Evolutionary conservation across 1,140 invertebrate genomes (phyloP).

Genomic region (Hetaerina americana): DNA sequence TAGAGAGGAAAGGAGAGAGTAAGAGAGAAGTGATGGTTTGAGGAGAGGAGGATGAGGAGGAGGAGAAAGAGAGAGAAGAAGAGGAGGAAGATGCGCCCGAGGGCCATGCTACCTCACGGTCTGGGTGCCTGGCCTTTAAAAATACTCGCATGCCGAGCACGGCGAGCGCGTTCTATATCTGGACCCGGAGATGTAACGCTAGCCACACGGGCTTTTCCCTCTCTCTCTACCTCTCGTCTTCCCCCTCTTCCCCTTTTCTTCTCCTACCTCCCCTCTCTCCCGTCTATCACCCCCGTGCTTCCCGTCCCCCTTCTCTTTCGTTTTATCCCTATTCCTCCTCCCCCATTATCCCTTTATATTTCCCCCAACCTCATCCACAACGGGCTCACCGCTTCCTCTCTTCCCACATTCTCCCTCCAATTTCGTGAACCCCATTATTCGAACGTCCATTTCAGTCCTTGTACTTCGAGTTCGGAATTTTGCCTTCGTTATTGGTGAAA

Average conservation of each 20-base stretch:
- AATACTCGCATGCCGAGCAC: neutral
- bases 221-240: conserved; percentile 6
- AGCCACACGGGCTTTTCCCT: neutral
- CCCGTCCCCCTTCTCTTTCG: too few species aligned
- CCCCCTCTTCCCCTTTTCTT: conserved; percentile 5
- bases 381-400: too few species aligned
- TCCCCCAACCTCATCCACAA: too few species aligned
- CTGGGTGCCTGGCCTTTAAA: neutral
- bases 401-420: too few species aligned
- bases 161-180: neutral
- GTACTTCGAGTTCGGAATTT: too few species aligned
- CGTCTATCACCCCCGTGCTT: neutral
- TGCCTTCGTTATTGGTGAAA: too few species aligned
- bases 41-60: neutral
- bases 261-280: neutral
- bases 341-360: too few species aligned
- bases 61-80: neutral
- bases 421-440: too few species aligned
- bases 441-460: too few species aligned
- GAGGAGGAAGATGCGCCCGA: neutral
- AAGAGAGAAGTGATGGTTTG: too few species aligned
- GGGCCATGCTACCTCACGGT: neutral
- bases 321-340: too few species aligned
- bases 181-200: neutral
- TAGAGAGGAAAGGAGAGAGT: too few species aligned